Base-by-base conservation (phyloP, 2,888 invertebrate genomes). In the Aromia moschata region DNA sequence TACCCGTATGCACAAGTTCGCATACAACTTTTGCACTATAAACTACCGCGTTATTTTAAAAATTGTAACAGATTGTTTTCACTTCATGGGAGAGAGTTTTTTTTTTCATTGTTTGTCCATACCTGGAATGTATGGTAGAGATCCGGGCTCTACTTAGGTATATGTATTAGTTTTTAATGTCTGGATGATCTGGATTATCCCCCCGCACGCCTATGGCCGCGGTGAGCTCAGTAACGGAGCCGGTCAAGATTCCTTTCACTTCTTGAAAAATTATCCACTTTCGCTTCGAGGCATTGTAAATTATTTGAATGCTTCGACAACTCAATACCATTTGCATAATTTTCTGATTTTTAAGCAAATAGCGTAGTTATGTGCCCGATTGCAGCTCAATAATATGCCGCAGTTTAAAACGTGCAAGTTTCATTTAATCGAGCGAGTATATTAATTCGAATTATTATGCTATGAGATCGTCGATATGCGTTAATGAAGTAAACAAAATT, bases 231-330 rank as follows among this genome's bases (percentile, higher is more conserved):
- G 15, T 52, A 51, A 49, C 56, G 44, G 49, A 51, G 38, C 37
- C 44, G 38, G 36, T 51, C 45, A 38, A 31, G 51, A 51, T 51
- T 57, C 56, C 56, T 57, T 57, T 57, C 56, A 57, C 56, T 57
- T 57, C 56, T 57, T 51, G 51, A 25, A 57, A 51, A 52, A 52
- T 41, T 41, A 31, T 30, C 52, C 25, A 41, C 30, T 41, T 52
- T 52, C 16, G 31, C 41, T 41, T 10, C 31, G 17, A 12, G 41
- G 41, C 15, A 31, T 41, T 31, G 40, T 52, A 52, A 41, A 52
- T 52, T 52, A 52, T 31, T 16, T 17, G 31, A 52, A 52, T 18
- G 52, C 31, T 41, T 18, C 11, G 12, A 52, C 52, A 41, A 41
- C 52, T 52, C 52, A 52, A 52, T 52, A 41, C 30, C 41, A 52